Evolutionary conservation across 2,797 vertebrate species (phyloP), one percentile per base, ranked within the genome.

Genomic region (Pampus argenteus): DNA sequence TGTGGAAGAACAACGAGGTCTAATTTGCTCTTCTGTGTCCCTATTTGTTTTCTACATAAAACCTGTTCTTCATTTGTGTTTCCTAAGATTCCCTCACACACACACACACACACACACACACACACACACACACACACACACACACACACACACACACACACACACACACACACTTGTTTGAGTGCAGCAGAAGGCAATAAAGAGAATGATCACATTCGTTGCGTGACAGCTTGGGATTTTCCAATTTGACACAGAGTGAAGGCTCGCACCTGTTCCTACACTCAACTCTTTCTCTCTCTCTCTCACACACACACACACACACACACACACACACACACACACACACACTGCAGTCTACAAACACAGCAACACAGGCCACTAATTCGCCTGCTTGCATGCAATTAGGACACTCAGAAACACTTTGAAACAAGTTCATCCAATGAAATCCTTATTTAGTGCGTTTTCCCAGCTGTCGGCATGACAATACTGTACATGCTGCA

Each of bases 171-270:
- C 71, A 76, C 74, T 82, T 84, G 83, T 90, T 82, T 70, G 81
- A 88, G 82, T 66, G 47, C 57, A 85, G 81, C 86, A 92, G 79
- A 82, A 84, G 81, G 93, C 91, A 93, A 94, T 94, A 94, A 93
- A 94, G 85, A 83, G 88, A 93, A 91, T 71, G 86, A 94, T 94
- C 90, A 82, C 92, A 94, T 95, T 95, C 93, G 88, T 87, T 64
- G 86, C 92, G 88, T 95, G 93, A 94, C 92, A 94, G 92, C 74
- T 87, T 83, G 79, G 84, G 94, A 92, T 95, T 95, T 94, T 90
- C 86, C 83, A 91, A 95, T 95, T 95, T 90, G 92, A 93, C 92
- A 95, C 94, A 93, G 92, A 88, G 85, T 81, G 73, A 83, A 81
- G 60, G 73, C 74, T 79, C 25, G 76, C 94, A 95, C 94, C 94